Evolutionary conservation across 2,797 vertebrate genomes (phyloP).

Genomic region (Mormyrops boulengeri): DNA sequence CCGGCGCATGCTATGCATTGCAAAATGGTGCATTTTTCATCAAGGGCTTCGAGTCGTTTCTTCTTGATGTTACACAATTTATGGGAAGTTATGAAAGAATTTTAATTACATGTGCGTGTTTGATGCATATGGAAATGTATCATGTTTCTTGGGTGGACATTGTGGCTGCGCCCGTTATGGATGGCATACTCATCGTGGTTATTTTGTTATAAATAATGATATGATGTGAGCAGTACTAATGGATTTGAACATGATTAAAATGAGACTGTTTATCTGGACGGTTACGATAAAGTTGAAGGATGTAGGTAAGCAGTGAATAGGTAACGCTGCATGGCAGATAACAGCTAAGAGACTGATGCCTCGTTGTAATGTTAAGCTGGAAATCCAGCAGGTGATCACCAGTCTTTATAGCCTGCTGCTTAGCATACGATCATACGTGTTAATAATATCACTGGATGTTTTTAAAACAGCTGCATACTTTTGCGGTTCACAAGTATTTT

Average conservation of each 20-base stretch:
- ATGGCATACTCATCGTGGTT: not conserved
- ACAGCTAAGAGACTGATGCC: not conserved
- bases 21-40: constrained; percentile 4
- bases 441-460: not conserved
- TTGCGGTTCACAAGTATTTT: not conserved
- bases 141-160: not conserved
- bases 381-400: constrained; percentile 5
- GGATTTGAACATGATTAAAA: not conserved
- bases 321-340: not conserved
- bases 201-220: not conserved
- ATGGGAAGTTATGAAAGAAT: not conserved
- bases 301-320: not conserved
- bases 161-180: not conserved
- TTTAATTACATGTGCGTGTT: not conserved
- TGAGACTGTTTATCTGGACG: not conserved
- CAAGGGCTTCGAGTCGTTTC: not conserved
- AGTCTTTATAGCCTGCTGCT: not conserved
- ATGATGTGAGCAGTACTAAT: not conserved
- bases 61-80: not conserved
- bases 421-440: not conserved
- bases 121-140: not conserved
- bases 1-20: not conserved
- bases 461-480: not conserved
- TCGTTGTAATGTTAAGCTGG: not conserved
- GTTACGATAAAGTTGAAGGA: not conserved